Conservation (phyloP, 37 sponge, comb jelly and placozoan species). For the Cladorhizidae sp. region DNA sequence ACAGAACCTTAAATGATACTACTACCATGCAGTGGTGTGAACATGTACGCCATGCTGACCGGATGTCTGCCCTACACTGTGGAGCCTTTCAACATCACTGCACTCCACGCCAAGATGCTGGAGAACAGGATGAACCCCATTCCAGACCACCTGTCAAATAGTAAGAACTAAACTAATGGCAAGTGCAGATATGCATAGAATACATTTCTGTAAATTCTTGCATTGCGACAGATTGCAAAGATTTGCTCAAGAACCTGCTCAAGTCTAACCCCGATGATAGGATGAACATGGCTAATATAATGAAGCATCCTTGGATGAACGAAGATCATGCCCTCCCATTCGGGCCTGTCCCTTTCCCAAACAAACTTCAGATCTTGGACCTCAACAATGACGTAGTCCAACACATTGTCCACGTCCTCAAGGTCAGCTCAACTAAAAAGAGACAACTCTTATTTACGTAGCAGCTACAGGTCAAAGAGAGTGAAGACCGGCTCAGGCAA, state of each 20-base stretch:
- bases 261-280: constrained; percentile 70
- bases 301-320: constrained; percentile 87
- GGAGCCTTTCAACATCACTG: constrained; percentile 95
- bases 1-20: no score
- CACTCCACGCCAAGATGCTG: constrained; percentile 96
- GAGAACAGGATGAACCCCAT: constrained; percentile 95
- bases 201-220: background rate
- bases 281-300: constrained; percentile 76
- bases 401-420: constrained; percentile 73
- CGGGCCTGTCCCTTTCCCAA: constrained; percentile 71
- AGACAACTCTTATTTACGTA: background rate
- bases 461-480: constrained; percentile 15
- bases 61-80: constrained; percentile 94
- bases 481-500: constrained; percentile 21
- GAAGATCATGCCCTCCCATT: constrained; percentile 40
- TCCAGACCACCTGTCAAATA: constrained; percentile 71
- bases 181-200: background rate
- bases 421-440: constrained; percentile 1
- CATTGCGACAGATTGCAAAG: constrained; percentile 66
- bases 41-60: constrained; percentile 99
- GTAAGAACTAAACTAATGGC: constrained; percentile 31
- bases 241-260: constrained; percentile 75
- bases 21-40: constrained; percentile 81
- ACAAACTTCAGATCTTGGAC: constrained; percentile 17
- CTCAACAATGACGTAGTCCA: constrained; percentile 66